A percentile compares a stretch with the other conserved stretches of the same genome.
phyloP scores from a whole-genome alignment of 2,888 invertebrate genomes.

The Galerucella calmariensis region DNA sequence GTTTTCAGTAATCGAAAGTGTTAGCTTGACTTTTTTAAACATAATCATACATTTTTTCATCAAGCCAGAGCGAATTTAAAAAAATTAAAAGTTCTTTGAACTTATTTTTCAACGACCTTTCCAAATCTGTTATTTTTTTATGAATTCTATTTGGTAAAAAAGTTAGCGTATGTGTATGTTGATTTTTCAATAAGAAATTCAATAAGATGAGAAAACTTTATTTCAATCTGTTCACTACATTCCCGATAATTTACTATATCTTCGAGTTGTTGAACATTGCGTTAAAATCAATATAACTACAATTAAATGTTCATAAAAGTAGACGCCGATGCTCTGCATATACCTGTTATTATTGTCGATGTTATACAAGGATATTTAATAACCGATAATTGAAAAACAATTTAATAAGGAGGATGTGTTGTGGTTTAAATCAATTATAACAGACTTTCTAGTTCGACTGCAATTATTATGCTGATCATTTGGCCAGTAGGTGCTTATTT shows the following conservation, averaged over 20 bases:
- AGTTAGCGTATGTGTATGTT: too few species aligned
- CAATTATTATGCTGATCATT: slow-evolving; percentile 22
- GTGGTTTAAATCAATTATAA: slow-evolving; percentile 24
- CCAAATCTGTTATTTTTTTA: too few species aligned
- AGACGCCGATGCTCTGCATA: neutral
- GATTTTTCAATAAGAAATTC: too few species aligned
- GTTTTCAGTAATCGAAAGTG: too few species aligned
- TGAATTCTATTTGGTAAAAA: too few species aligned
- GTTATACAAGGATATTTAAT: slow-evolving; percentile 2
- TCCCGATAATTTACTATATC: neutral
- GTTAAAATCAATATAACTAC: neutral
- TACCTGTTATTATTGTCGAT: neutral
- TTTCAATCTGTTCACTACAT: neutral
- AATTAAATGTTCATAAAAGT: neutral
- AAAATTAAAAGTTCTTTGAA: too few species aligned
- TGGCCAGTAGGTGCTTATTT: slow-evolving; percentile 13
- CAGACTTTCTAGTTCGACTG: slow-evolving; percentile 24
- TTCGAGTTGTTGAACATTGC: neutral
- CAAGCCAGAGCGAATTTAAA: too few species aligned
- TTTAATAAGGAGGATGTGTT: slow-evolving; percentile 20
- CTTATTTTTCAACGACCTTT: too few species aligned
- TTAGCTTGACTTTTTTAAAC: too few species aligned
- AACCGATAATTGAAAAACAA: slow-evolving; percentile 16
- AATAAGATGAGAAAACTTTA: too few species aligned
- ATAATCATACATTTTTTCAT: too few species aligned